Base-by-base conservation (phyloP, 2,888 invertebrate genomes). In the Diarsia brunnea region DNA sequence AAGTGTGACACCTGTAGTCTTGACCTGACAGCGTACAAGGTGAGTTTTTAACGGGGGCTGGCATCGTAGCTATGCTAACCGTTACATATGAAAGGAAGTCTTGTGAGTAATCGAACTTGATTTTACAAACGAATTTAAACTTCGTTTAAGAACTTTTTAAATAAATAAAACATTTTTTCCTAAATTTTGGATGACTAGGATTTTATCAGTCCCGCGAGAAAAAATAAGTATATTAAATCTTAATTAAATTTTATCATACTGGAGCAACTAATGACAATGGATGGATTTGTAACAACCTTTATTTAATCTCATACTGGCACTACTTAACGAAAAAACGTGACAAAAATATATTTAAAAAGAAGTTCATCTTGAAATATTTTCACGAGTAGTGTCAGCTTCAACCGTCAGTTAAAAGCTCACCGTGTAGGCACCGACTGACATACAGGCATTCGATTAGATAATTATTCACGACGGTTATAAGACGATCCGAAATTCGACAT, bases 51-150 rank as follows among this genome's bases (percentile, higher is more conserved):
- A 64, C 27, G 47, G 7, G 3, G 31, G n/a, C 49, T 31, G 11
- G 21, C n/a, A 38, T 7, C 10, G 27, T 27, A 55, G 45, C 51
- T 53, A 60, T 12, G 38, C 47, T 53, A 24, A 27, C 78, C 27
- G 19, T 38, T 27, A 53, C 51, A 47, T 19, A 21, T 53, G 14
- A 16, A 14, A 24, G 19, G 10, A 38, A 24, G 14, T n/a, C 11
- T 19, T n/a, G 7, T 27, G 27, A 31, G 14, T 8, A 55, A 55
- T 38, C 19, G 5, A 45, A 21, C 7, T 16, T 16, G 55, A 11
- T 81, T 27, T 63, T 31, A 38, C 27, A 49, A 80, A n/a, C 53
- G 43, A 64, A 79, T n/a, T 14, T 27, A 78, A 60, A 14, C 11
- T 45, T 51, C 1, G 55, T 38, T 64, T 8, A 21, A 38, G 10